A percentile compares a stretch with the other conserved stretches of the same genome.
Evolutionary conservation across 2,888 invertebrate species (phyloP).

Genomic region (Lasius fuliginosus): DNA sequence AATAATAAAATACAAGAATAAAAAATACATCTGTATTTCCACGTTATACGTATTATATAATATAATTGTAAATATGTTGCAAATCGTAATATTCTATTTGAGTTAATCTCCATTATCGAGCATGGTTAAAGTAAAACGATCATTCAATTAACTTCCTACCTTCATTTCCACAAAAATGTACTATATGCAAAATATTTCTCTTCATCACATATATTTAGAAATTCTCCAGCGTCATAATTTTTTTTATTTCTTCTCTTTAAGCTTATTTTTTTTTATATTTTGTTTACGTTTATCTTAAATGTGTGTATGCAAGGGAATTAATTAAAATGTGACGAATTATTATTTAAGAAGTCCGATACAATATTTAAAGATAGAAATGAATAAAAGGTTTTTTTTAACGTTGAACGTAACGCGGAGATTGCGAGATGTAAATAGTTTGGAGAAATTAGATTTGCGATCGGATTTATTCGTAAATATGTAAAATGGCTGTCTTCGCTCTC

Average conservation of each 20-base stretch:
- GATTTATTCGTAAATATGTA: constrained; percentile 70
- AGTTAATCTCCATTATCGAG: constrained; percentile 31
- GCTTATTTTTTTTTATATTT: not conserved
- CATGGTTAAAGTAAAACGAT: not conserved
- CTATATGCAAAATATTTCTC: not conserved
- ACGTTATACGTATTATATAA: not conserved
- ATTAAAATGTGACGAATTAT: not conserved
- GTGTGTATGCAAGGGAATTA: not conserved
- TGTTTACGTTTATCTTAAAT: not conserved
- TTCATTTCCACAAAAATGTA: constrained; percentile 14
- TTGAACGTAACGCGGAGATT: not conserved
- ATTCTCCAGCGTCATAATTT: not conserved
- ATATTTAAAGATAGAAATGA: not conserved
- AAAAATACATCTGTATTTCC: not conserved
- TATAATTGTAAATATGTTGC: not conserved
- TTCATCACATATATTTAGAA: not conserved
- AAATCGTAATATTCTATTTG: constrained; percentile 19
- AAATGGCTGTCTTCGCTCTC: constrained; percentile 48
- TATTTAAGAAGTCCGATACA: not conserved
- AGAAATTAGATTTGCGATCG: constrained; percentile 25
- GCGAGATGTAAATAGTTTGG: not conserved
- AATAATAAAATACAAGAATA: not conserved
- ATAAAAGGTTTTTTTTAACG: not conserved
- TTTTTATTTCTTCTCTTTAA: not conserved
- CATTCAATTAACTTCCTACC: not conserved